Evolutionary conservation across 2,888 invertebrate species (phyloP).

Genomic region (Bunonema sp.): DNA sequence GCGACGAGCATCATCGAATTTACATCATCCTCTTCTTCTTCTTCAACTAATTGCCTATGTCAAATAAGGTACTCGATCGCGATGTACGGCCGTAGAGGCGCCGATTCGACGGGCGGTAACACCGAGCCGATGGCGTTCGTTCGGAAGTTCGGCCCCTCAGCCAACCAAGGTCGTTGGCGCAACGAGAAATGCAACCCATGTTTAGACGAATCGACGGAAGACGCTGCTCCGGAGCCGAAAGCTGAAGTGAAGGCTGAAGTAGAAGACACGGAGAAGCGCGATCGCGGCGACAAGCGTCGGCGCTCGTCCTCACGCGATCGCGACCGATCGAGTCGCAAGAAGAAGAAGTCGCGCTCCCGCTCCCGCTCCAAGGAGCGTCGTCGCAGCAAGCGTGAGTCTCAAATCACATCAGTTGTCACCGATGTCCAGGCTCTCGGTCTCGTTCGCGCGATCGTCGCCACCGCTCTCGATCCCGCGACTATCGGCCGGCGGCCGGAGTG

Average conservation of each 20-base stretch:
- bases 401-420: too few species aligned
- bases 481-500: conserved; percentile 1
- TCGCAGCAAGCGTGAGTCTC: conserved; percentile 1
- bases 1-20: too few species aligned
- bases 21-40: too few species aligned
- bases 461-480: background rate
- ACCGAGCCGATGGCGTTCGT: conserved; percentile 40
- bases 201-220: too few species aligned
- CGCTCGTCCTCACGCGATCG: background rate
- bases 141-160: conserved; percentile 29
- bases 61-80: too few species aligned
- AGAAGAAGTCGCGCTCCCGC: conserved; percentile 6
- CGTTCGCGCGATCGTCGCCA: conserved; percentile 1
- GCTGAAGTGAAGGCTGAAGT: conserved; percentile 1
- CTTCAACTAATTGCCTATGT: too few species aligned
- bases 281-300: conserved; percentile 1
- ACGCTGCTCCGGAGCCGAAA: too few species aligned
- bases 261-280: conserved; percentile 7
- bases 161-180: conserved; percentile 4
- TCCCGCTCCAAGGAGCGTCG: conserved; percentile 3
- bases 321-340: conserved; percentile 3
- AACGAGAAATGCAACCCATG: background rate
- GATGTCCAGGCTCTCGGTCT: conserved; percentile 1
- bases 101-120: conserved; percentile 21
- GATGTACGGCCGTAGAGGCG: too few species aligned